Percentiles rank a stretch among this genome's conserved stretches.
Conservation (phyloP, 2,113 vertebrate genomes). For the Scytalopus superciliaris region DNA sequence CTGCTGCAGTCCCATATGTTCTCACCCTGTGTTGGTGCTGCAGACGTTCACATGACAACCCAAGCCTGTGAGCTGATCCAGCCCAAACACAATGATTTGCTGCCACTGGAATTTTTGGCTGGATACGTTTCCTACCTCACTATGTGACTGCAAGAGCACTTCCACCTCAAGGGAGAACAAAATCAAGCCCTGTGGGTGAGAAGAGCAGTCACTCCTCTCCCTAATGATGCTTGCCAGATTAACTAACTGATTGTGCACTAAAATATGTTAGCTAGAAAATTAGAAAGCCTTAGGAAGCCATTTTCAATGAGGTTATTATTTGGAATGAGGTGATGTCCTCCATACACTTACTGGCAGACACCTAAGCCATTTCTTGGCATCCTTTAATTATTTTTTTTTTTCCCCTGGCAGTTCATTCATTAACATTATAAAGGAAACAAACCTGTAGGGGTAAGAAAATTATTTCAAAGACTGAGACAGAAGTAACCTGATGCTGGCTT, state of each 20-base stretch:
- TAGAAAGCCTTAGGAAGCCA: neutral
- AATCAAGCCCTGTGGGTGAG: neutral
- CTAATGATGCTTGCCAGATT: neutral
- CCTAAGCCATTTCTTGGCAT: neutral
- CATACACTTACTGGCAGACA: neutral
- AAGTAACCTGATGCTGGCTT: neutral
- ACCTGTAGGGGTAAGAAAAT: constrained; percentile 15
- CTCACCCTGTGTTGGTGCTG: neutral
- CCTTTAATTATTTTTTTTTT: neutral
- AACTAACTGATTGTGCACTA: neutral
- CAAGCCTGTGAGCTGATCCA: neutral
- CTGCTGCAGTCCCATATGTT: neutral
- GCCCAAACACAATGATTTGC: neutral
- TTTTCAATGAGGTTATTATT: neutral
- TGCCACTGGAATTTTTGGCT: neutral
- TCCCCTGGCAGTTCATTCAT: constrained; percentile 13
- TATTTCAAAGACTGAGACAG: constrained; percentile 11
- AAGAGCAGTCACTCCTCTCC: neutral
- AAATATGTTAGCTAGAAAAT: neutral
- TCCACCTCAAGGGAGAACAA: neutral
- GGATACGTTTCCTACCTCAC: fast-evolving
- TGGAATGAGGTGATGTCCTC: neutral
- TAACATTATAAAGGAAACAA: constrained; percentile 43
- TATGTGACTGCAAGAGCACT: neutral
- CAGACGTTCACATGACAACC: neutral